Evolutionary conservation across 2,888 invertebrate species (phyloP), one percentile per base, ranked within the genome.

Genomic region (Chymomyza fuscimana): DNA sequence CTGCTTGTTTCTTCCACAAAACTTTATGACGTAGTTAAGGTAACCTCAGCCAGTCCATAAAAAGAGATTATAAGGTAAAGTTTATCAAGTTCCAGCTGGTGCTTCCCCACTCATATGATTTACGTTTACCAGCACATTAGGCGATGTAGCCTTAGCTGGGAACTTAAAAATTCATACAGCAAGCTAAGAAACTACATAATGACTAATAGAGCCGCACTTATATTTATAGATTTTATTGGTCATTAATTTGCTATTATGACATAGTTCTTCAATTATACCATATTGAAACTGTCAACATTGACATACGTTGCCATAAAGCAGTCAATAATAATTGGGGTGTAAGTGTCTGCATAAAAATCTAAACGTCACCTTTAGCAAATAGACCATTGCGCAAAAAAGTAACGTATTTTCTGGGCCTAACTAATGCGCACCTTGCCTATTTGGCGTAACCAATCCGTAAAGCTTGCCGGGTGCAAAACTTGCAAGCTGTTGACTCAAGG

Each of bases 371-470:
- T 12, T 12, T 46, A 12, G 6, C 10, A 46, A 12, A 60, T 3
- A 65, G 5, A 51, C 59, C 19, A 59, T 50, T 32, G 51, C 54
- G 29, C 29, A n/a, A 5, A 51, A 52, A 52, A 64, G 50, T 63
- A 54, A 19, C 50, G 51, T 7, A 32, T 32, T 32, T 58, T 15
- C 66, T 50, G 29, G 0, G 25, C 19, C 40, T 63, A 54, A 51
- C 59, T 54, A 22, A 66, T 51, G 60, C 77, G 72, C 74, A 77
- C 78, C 77, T 80, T 79, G 74, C 80, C 46, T 62, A 51, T 64
- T 65, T 63, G 56, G 32, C 1, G 16, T 71, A 10, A 4, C 25
- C 52, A 52, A 54, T 54, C 5, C 19, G 19, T 7, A 52, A 51
- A 32, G 25, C 25, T 52, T 73, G 64, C 63, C 9, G 58, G 19